A percentile compares a stretch with the other conserved stretches of the same genome.
phyloP scores from a whole-genome alignment of 2,888 invertebrate genomes.

The Omphaloscelis lunosa region DNA sequence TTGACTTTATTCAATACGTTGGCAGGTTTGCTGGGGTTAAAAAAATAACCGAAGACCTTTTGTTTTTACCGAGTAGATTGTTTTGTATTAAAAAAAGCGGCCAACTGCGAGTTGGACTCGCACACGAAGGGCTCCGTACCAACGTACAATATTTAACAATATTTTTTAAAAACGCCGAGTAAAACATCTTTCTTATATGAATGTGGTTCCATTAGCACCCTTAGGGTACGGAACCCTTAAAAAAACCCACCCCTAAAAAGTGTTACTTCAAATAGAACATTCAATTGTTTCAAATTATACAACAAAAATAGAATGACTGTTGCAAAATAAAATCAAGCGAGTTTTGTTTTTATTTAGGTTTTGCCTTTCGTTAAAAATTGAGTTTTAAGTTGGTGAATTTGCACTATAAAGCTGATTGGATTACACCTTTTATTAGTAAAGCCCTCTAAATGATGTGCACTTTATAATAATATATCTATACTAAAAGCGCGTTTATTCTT shows the following conservation, averaged over 20 bases:
- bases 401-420: slow-evolving; percentile 21
- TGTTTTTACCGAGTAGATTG: not conserved
- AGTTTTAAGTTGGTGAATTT: not conserved
- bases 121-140: not conserved
- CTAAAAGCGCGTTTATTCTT: not conserved
- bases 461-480: not conserved
- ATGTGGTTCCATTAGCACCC: too few relatives aligned
- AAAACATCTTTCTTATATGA: not conserved
- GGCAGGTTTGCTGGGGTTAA: not conserved
- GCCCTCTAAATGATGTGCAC: too few relatives aligned
- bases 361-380: slow-evolving; percentile 11
- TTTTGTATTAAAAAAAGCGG: not conserved
- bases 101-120: not conserved
- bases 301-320: slow-evolving; percentile 4
- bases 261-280: slow-evolving; percentile 3
- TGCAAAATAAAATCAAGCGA: slow-evolving; percentile 9
- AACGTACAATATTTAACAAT: not conserved
- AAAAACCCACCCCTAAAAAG: not conserved
- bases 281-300: not conserved
- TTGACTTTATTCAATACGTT: slow-evolving; percentile 22
- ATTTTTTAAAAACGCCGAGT: not conserved
- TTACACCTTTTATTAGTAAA: slow-evolving; percentile 7
- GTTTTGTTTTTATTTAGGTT: slow-evolving; percentile 1
- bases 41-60: not conserved
- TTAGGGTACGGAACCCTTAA: not conserved